Evolutionary conservation across 2,113 vertebrate species (phyloP).

Genomic region (Gracilinanus agilis): DNA sequence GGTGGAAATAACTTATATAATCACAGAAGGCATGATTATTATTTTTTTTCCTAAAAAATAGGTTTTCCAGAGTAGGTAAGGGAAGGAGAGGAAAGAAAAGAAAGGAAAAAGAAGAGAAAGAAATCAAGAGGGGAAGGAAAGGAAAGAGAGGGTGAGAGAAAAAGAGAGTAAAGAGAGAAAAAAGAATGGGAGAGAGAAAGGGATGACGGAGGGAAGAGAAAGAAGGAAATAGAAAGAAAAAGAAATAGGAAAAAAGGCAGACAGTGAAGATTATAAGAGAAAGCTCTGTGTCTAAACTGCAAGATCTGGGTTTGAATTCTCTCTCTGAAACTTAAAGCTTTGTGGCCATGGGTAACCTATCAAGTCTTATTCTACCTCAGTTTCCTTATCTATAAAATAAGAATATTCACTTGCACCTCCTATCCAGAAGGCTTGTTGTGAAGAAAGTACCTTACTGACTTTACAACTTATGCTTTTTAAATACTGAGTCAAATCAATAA

Average conservation of each 20-base stretch:
- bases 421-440: not conserved
- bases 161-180: not conserved
- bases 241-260: too few relatives aligned
- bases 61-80: not conserved
- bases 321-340: not conserved
- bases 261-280: not conserved
- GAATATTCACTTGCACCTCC: not conserved
- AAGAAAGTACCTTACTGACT: not conserved
- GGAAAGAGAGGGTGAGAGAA: not conserved
- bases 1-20: not conserved
- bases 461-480: not conserved
- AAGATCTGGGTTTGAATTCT: not conserved
- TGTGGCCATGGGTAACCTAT: not conserved
- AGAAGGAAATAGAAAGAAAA: too few relatives aligned
- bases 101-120: not conserved
- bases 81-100: not conserved
- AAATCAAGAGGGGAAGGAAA: not conserved
- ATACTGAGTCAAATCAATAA: not conserved
- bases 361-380: not conserved
- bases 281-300: not conserved
- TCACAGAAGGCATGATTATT: not conserved
- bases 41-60: not conserved
- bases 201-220: too few relatives aligned
- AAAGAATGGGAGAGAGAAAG: too few relatives aligned
- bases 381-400: too few relatives aligned